Conservation (phyloP, 2,888 invertebrate genomes). For the Colletes collaris region DNA sequence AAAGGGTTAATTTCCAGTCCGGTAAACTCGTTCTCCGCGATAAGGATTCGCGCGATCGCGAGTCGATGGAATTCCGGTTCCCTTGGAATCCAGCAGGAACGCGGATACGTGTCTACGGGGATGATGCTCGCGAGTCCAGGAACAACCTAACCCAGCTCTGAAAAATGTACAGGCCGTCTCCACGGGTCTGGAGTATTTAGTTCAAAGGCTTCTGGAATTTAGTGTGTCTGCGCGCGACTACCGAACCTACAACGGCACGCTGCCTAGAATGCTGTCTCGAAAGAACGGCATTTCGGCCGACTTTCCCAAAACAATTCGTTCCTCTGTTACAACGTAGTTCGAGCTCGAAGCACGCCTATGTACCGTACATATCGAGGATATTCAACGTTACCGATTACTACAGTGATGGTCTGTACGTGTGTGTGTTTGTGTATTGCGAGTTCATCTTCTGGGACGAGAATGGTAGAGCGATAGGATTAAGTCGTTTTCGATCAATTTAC, state of each 20-base stretch:
- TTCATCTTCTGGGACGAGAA: too few relatives aligned
- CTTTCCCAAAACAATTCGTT: constrained; percentile 16
- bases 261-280: constrained; percentile 28
- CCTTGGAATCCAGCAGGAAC: constrained; percentile 7
- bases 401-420: too few relatives aligned
- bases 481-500: too few relatives aligned
- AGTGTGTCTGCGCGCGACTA: constrained; percentile 42
- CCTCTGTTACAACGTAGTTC: neutral
- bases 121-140: neutral
- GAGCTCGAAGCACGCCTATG: neutral
- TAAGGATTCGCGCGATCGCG: constrained; percentile 34
- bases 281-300: constrained; percentile 35
- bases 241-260: constrained; percentile 24
- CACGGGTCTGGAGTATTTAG: constrained; percentile 36
- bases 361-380: neutral
- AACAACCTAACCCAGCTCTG: constrained; percentile 10
- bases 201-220: constrained; percentile 61
- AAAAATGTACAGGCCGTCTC: constrained; percentile 56
- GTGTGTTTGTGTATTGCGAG: too few relatives aligned
- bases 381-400: too few relatives aligned
- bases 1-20: constrained; percentile 73
- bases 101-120: neutral
- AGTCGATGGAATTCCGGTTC: constrained; percentile 16
- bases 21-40: constrained; percentile 60
- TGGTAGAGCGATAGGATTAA: too few relatives aligned